Evolutionary conservation across 2,797 vertebrate species (phyloP), one percentile per base, ranked within the genome.

Genomic region (Chanos chanos): DNA sequence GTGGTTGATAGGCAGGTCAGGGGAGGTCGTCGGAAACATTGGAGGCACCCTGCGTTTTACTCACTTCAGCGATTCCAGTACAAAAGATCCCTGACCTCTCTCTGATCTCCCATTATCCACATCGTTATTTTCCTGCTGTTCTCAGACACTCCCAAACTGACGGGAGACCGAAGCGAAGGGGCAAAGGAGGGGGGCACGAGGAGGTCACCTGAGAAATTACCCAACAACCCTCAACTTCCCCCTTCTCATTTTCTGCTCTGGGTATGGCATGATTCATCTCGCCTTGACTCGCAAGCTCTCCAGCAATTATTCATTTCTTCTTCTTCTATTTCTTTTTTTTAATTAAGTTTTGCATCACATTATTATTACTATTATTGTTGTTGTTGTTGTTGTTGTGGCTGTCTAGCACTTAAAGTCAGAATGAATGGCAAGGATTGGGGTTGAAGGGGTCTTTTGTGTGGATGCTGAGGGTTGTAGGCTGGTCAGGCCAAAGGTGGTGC

Each of bases 91-190:
- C 10, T 64, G 49, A 66, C 72, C 51, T 61, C 47, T 41, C 33
- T 57, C 48, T 56, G 67, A 75, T 65, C 57, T 61, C 69, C 75
- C 70, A 73, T 83, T 75, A 80, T 25, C 34, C 41, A 49, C 15
- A 15, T 54, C 50, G 64, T 76, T 71, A 78, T 66, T 54, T 36
- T 57, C 36, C 24, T 22, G 47, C 49, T 22, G 34, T 45, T 18
- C 36, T 41, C 45, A n/a, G 37, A 51, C 62, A 54, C 59, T 13
- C 48, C 54, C 0, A 1, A 28, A 5, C 45, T 44, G 55, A 54
- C 28, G 6, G 45, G 33, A 47, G 39, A 44, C 28, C 9, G 39
- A 60, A 21, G 3, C n/a, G 15, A 40, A 7, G 19, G 12, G 37
- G 15, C 12, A 25, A 9, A 25, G 22, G 19, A 13, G 9, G 2